These are phyloP conservation scores for Strigamia transsilvanica DNA, from an alignment of 2,888 invertebrate genomes.

Conservation along the genomic window DNA sequence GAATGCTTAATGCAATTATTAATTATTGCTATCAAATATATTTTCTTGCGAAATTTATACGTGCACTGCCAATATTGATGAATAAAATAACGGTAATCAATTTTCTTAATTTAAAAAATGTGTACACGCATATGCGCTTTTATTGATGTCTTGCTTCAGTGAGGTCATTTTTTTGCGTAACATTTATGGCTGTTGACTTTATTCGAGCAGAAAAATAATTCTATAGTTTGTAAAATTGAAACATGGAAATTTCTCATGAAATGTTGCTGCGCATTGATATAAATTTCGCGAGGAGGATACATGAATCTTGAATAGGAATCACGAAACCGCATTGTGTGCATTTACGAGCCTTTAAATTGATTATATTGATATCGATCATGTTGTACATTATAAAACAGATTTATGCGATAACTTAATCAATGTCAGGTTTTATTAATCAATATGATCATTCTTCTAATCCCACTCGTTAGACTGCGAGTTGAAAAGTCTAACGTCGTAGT, in stretches of 20 bases:
- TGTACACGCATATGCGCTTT: background rate
- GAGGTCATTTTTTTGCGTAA: background rate
- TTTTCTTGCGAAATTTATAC: background rate
- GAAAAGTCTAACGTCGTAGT: constrained; percentile 8
- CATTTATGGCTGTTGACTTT: constrained; percentile 2
- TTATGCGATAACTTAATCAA: background rate
- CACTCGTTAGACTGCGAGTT: background rate
- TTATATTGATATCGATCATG: background rate
- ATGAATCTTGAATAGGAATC: background rate
- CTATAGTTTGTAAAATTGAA: background rate
- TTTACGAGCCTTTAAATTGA: background rate
- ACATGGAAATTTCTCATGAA: background rate
- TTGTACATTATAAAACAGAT: background rate
- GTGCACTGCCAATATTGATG: background rate
- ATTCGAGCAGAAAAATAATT: background rate
- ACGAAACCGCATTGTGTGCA: background rate
- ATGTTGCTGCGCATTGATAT: background rate
- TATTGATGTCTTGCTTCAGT: background rate
- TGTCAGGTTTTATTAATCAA: background rate
- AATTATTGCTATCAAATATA: background rate
- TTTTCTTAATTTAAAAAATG: background rate
- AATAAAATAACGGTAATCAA: background rate
- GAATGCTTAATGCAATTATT: too few species aligned
- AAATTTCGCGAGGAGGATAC: background rate
- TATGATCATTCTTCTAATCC: background rate